phyloP scores from a whole-genome alignment of 2,797 vertebrate species.

The Hozukius guyotensis region DNA sequence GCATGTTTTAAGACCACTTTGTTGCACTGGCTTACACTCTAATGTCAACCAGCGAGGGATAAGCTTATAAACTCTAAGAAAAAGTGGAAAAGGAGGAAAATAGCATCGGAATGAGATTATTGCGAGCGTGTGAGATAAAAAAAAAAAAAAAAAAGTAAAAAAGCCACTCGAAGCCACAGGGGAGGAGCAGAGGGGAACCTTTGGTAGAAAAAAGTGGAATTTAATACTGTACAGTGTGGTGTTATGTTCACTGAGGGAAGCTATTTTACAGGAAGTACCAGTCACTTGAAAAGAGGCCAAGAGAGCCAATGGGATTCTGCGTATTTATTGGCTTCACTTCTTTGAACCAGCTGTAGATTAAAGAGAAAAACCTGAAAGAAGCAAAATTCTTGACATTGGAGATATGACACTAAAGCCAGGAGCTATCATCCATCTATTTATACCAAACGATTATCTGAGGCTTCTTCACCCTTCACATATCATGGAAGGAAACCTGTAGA shows the following conservation, averaged over 20 bases:
- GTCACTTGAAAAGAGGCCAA: constrained; percentile 48
- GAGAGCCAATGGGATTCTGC: constrained; percentile 51
- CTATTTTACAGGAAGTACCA: constrained; percentile 57
- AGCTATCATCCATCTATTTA: not conserved
- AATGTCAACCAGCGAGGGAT: constrained; percentile 66
- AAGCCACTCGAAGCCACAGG: constrained; percentile 30
- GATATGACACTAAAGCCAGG: constrained; percentile 20
- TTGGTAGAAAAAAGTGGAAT: constrained; percentile 54
- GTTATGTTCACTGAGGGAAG: constrained; percentile 59
- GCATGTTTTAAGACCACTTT: constrained; percentile 76
- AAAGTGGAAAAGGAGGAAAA: constrained; percentile 49
- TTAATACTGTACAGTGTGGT: constrained; percentile 60
- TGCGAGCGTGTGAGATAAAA: constrained; percentile 18
- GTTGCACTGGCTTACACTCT: constrained; percentile 71
- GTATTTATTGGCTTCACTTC: constrained; percentile 39
- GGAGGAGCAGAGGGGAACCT: constrained; percentile 54
- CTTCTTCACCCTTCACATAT: not conserved
- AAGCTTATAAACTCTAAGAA: constrained; percentile 69
- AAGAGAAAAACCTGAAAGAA: constrained; percentile 23
- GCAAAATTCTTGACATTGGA: constrained; percentile 42
- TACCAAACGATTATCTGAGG: not conserved
- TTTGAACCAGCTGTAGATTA: constrained; percentile 32
- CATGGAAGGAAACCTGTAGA: not conserved
- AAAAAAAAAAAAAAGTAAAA: constrained; percentile 48
- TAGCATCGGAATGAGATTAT: constrained; percentile 75